Percentiles rank a stretch among this genome's conserved stretches.
Evolutionary conservation across 92 coral and sea anemone species (phyloP).

Genomic region (Epizoanthus ramosus): DNA sequence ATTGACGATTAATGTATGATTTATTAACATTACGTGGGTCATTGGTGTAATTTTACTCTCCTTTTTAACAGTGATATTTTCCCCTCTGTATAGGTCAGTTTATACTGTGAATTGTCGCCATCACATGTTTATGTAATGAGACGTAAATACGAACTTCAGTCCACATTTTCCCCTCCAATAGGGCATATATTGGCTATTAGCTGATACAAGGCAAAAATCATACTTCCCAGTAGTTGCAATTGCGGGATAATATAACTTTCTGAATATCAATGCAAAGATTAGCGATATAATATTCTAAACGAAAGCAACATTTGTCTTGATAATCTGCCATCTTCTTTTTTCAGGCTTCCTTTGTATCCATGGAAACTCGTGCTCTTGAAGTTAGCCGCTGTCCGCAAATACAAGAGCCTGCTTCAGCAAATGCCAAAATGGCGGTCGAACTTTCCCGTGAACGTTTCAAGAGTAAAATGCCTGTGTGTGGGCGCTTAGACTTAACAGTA

Average conservation of each 20-base stretch:
- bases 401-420: slow-evolving; percentile 12
- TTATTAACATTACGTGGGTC: slow-evolving; percentile 5
- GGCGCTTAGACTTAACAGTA: background rate
- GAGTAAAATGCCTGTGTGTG: slow-evolving; percentile 20
- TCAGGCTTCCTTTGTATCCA: slow-evolving; percentile 13
- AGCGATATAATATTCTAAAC: background rate
- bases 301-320: too few relatives aligned
- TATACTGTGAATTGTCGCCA: too few relatives aligned
- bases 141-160: background rate
- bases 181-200: background rate
- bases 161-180: background rate
- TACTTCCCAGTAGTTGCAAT: background rate
- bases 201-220: background rate
- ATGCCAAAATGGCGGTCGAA: slow-evolving; percentile 8
- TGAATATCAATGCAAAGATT: background rate
- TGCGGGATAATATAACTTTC: background rate
- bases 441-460: slow-evolving; percentile 7
- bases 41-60: background rate
- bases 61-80: too few relatives aligned
- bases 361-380: slow-evolving; percentile 31
- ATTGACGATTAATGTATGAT: slow-evolving; percentile 23
- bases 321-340: slow-evolving; percentile 21
- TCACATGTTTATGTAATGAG: background rate
- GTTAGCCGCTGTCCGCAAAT: slow-evolving; percentile 29
- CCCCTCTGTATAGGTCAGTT: background rate